These are phyloP conservation scores for Myrmecobius fasciatus DNA, from an alignment of 2,113 vertebrate species.

Conservation along the genomic window DNA sequence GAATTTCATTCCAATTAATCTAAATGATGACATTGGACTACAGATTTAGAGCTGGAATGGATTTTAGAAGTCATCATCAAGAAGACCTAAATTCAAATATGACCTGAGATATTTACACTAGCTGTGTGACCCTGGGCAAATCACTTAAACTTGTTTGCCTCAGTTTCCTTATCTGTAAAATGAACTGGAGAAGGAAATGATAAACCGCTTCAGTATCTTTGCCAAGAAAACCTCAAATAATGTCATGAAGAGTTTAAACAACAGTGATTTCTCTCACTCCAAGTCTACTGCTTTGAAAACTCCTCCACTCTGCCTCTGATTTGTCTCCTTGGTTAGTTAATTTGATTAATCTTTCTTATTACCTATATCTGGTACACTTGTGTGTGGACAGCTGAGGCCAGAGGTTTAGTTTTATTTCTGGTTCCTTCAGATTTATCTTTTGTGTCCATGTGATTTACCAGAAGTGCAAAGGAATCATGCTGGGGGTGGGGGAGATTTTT, in stretches of 20 bases:
- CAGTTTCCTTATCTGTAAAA: not conserved
- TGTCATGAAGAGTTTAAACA: not conserved
- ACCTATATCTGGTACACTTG: not conserved
- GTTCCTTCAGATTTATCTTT: not conserved
- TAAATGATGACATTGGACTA: too few species aligned
- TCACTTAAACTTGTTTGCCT: not conserved
- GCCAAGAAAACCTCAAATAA: not conserved
- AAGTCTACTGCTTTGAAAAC: not conserved
- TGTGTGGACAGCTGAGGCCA: not conserved
- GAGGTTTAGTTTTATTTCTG: not conserved
- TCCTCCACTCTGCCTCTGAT: not conserved
- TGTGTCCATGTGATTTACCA: not conserved
- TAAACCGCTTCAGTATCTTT: not conserved
- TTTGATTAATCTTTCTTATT: not conserved
- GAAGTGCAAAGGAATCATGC: not conserved
- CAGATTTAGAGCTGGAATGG: too few species aligned
- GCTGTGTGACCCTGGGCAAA: not conserved
- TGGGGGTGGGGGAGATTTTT: too few species aligned
- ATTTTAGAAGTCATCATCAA: not conserved
- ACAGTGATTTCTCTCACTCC: not conserved
- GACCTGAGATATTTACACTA: not conserved
- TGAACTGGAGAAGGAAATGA: not conserved
- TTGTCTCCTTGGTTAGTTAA: not conserved
- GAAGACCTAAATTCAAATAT: not conserved
- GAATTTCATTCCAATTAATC: too few species aligned